Evolutionary conservation across 2,797 vertebrate genomes (phyloP), one percentile per base, ranked within the genome.

Genomic region (Enteromius mattozi): DNA sequence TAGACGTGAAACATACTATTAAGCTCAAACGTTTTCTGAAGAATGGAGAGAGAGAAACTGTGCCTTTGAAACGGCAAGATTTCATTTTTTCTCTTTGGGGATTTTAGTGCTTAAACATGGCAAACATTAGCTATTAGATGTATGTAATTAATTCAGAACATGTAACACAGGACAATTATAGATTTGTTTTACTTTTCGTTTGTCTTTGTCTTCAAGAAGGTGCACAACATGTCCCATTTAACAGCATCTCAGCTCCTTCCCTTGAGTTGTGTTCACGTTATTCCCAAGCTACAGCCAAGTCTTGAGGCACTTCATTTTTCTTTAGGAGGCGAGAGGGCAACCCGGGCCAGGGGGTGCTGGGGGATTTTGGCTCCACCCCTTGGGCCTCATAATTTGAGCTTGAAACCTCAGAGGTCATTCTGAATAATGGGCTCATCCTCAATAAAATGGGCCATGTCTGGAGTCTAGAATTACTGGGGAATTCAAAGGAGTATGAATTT

Each of bases 241-340:
- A 78, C 65, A 30, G 27, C 27, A 33, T 86, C 47, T 17, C 63
- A 40, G 66, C 71, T 30, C 42, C 69, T 30, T 51, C 40, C 68
- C 30, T 72, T 77, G 24, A 19, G 49, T 70, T 81, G 51, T 27
- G 16, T 77, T 85, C 54, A 51, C 78, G 37, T 68, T 80, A 74
- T 66, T 83, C 68, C 81, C 63, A 61, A 71, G 82, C 80, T 71
- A 61, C 30, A 84, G 80, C 30, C 69, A 30, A 68, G 16, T 63
- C 70, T 49, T 82, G 78, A 85, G 65, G 63, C 77, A 81, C 61
- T 89, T 79, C 42, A 86, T 88, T 86, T 86, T 76, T 89, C 81
- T 85, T 78, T 56, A 42, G 37, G 40, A 85, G 70, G 14, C 66
- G 45, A 79, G 68, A 66, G 69, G 42, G 59, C 56, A 84, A 80